These are phyloP conservation scores for Halichoeres trimaculatus DNA, from an alignment of 2,113 vertebrate species.

Conservation along the genomic window DNA sequence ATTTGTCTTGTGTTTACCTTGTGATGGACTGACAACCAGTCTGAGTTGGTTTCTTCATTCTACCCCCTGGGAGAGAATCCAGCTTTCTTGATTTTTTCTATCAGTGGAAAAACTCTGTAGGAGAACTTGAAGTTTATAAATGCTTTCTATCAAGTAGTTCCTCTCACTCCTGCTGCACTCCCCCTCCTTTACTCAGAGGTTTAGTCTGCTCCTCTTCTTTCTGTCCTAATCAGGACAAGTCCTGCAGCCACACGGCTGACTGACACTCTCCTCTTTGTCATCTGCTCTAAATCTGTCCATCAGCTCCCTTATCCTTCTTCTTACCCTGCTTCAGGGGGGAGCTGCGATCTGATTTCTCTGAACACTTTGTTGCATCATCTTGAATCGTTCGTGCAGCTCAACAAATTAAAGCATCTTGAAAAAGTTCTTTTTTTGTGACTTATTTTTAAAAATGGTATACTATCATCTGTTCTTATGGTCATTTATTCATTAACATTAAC, in stretches of 20 bases:
- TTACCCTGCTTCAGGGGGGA: slow-evolving; percentile 3
- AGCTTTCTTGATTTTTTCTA: not conserved
- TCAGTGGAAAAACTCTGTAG: no score
- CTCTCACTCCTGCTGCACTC: not conserved
- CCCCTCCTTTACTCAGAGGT: not conserved
- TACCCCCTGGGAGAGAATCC: slow-evolving; percentile 1
- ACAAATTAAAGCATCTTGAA: no score
- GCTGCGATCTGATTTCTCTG: slow-evolving; percentile 10
- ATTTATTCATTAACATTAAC: no score
- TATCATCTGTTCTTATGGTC: no score
- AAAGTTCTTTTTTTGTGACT: no score
- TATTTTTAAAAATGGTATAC: no score
- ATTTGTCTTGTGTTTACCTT: slow-evolving; percentile 13
- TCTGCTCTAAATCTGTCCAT: slow-evolving; percentile 31
- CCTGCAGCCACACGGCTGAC: slow-evolving; percentile 13
- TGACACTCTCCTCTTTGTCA: slow-evolving; percentile 29
- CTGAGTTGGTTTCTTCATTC: not conserved
- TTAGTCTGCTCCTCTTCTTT: not conserved
- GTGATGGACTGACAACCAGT: slow-evolving; percentile 32
- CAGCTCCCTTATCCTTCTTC: slow-evolving; percentile 10
- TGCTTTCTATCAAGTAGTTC: slow-evolving; percentile 1
- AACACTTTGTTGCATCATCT: not conserved
- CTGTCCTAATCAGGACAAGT: not conserved
- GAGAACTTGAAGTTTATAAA: not conserved
- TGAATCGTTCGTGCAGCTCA: not conserved